These are phyloP conservation scores for Drepanosiphum platanoidis DNA, from an alignment of 2,888 invertebrate species.

Conservation along the genomic window DNA sequence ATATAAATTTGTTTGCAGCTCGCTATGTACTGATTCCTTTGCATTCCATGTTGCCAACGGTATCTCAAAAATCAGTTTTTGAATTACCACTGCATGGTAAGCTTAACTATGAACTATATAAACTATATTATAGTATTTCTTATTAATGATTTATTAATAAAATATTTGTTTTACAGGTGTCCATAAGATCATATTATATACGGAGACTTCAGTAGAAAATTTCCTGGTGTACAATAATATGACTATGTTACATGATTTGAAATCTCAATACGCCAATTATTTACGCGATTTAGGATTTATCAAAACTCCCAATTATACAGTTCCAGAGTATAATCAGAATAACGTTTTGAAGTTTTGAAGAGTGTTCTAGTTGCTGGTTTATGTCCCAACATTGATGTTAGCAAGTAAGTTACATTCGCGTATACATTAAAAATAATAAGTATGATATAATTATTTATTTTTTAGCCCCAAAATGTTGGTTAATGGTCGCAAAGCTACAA, in stretches of 20 bases:
- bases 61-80: slow-evolving; percentile 84
- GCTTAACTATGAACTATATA: too few species aligned
- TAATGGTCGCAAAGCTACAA: slow-evolving; percentile 27
- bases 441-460: slow-evolving; percentile 29
- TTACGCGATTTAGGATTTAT: slow-evolving; percentile 82
- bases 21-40: slow-evolving; percentile 77
- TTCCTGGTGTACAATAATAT: slow-evolving; percentile 78
- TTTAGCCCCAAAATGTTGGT: slow-evolving; percentile 55
- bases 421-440: not conserved
- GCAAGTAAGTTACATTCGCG: slow-evolving; percentile 70
- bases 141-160: not conserved
- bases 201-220: slow-evolving; percentile 86
- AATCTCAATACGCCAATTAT: slow-evolving; percentile 80
- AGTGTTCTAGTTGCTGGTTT: slow-evolving; percentile 87
- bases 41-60: slow-evolving; percentile 87
- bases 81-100: slow-evolving; percentile 72
- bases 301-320: slow-evolving; percentile 70
- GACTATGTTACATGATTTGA: slow-evolving; percentile 80
- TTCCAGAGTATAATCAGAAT: slow-evolving; percentile 76
- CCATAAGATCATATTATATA: slow-evolving; percentile 88
- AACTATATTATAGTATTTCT: too few species aligned
- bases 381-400: slow-evolving; percentile 85
- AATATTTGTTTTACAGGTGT: slow-evolving; percentile 67
- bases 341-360: slow-evolving; percentile 82
- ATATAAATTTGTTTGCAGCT: slow-evolving; percentile 65